Evolutionary conservation across 2,113 vertebrate genomes (phyloP).

Genomic region (Plotosus lineatus): DNA sequence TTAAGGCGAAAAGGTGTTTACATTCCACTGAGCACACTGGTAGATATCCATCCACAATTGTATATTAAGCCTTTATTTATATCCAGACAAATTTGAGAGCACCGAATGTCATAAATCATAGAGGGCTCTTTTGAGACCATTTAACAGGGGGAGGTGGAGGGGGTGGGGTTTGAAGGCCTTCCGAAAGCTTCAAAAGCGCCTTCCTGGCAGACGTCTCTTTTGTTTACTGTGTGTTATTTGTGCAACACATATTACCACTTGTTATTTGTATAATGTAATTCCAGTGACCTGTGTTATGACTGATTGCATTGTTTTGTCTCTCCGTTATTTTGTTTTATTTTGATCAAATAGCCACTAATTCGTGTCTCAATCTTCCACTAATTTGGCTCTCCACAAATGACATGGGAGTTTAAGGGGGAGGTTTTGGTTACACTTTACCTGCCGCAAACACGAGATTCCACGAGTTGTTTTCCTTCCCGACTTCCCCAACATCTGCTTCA

Average conservation of each 20-base stretch:
- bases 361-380: conserved; percentile 26
- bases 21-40: conserved; percentile 53
- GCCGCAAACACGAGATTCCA: conserved; percentile 14
- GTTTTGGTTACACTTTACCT: conserved; percentile 19
- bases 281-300: conserved; percentile 45
- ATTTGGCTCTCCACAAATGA: conserved; percentile 34
- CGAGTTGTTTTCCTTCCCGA: not conserved
- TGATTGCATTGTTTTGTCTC: conserved; percentile 47
- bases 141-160: conserved; percentile 37
- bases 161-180: conserved; percentile 1
- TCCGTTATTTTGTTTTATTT: conserved; percentile 28
- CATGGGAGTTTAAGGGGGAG: not conserved
- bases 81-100: conserved; percentile 57
- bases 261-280: conserved; percentile 36
- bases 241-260: conserved; percentile 26
- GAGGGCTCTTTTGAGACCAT: conserved; percentile 55
- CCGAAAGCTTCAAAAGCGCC: conserved; percentile 46
- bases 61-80: conserved; percentile 60
- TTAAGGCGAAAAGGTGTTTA: conserved; percentile 55
- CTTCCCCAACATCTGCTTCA: conserved; percentile 39
- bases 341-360: conserved; percentile 40
- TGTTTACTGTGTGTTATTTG: conserved; percentile 36
- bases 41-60: conserved; percentile 53
- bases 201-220: conserved; percentile 20
- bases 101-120: conserved; percentile 57